Evolutionary conservation across 2,797 vertebrate genomes (phyloP).

Genomic region (Spheniscus humboldti): DNA sequence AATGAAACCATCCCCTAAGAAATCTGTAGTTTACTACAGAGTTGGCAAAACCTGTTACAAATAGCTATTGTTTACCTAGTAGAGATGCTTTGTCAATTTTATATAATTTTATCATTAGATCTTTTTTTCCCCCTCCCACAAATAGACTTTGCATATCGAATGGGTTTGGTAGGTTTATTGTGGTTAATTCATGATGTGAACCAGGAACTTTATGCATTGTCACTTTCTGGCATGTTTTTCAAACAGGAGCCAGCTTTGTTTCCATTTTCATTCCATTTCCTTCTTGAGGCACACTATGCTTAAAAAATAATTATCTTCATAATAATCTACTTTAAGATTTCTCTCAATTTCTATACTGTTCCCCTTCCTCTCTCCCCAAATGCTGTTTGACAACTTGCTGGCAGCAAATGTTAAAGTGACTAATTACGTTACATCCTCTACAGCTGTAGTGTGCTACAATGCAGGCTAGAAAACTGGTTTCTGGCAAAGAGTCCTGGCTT

Average conservation of each 20-base stretch:
- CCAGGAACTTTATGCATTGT: background rate
- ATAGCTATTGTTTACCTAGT: background rate
- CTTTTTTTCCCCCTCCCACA: fast-evolving
- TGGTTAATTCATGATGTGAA: background rate
- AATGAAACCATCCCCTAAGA: background rate
- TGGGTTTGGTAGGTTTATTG: background rate
- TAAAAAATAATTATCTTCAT: background rate
- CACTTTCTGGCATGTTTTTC: background rate
- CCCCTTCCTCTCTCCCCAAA: background rate
- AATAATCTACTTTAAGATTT: background rate
- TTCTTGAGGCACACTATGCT: background rate
- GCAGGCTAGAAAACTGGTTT: background rate
- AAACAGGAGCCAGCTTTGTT: background rate
- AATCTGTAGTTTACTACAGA: background rate
- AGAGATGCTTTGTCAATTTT: background rate
- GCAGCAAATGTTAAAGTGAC: conserved; percentile 21
- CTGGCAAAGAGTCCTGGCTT: background rate
- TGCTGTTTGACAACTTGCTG: background rate
- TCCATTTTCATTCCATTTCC: background rate
- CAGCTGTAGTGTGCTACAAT: background rate
- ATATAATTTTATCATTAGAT: background rate
- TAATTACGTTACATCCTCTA: background rate
- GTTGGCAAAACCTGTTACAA: background rate
- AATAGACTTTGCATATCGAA: background rate
- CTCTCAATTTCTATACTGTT: background rate